phyloP scores from a whole-genome alignment of 2,888 invertebrate genomes.

The Cheilosia variabilis region DNA sequence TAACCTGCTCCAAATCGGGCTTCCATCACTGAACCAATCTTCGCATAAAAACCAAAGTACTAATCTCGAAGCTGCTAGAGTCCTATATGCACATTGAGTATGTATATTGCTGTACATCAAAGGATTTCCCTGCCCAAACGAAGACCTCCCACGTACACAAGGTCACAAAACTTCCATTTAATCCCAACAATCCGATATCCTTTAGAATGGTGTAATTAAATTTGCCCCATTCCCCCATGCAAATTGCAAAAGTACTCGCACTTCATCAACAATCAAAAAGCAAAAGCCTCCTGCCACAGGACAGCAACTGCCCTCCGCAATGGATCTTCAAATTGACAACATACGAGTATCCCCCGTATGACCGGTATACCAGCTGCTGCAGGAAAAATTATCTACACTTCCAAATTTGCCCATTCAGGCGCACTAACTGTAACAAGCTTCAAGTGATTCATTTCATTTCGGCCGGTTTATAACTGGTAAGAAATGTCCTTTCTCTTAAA shows the following conservation, averaged over 20 bases:
- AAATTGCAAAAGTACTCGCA: background rate
- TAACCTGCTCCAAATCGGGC: too few relatives aligned
- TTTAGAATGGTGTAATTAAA: constrained; percentile 6
- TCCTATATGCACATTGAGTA: too few relatives aligned
- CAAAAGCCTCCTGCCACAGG: background rate
- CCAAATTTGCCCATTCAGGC: background rate
- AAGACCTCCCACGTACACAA: background rate
- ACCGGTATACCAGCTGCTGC: background rate
- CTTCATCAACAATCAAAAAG: constrained; percentile 6
- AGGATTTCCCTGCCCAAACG: too few relatives aligned
- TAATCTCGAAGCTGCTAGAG: too few relatives aligned
- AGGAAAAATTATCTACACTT: constrained; percentile 26
- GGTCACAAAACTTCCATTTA: background rate
- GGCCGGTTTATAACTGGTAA: constrained; percentile 1
- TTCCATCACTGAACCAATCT: too few relatives aligned
- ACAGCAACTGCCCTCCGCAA: background rate
- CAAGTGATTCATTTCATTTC: constrained; percentile 53
- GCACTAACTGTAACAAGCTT: constrained; percentile 7
- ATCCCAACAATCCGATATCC: background rate
- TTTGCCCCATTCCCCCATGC: background rate
- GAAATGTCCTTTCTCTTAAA: constrained; percentile 23
- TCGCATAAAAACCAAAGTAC: too few relatives aligned
- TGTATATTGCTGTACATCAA: too few relatives aligned
- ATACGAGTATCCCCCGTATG: background rate
- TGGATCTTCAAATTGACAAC: constrained; percentile 39